Conservation (phyloP, 1,140 invertebrate genomes). For the Anthonomus grandis region DNA sequence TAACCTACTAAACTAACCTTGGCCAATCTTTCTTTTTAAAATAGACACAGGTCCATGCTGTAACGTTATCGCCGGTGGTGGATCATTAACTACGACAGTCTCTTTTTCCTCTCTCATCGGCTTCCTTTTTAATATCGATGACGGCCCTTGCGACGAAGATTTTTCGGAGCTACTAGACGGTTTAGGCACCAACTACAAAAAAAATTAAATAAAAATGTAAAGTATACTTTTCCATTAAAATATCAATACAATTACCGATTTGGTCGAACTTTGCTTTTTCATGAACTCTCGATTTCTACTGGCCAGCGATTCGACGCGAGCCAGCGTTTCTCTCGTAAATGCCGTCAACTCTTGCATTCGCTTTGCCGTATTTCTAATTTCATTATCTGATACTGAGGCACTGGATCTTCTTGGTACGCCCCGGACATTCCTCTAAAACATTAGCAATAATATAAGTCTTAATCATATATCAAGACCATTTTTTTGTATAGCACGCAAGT, state of each 20-base stretch:
- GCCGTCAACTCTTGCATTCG: conserved; percentile 63
- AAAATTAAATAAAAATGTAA: not conserved
- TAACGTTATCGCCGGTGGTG: conserved; percentile 6
- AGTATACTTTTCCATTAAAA: not conserved
- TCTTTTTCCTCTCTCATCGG: conserved; percentile 46
- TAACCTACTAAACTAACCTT: conserved; percentile 61
- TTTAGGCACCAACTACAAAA: not conserved
- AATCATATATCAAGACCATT: not conserved
- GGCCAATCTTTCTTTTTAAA: conserved; percentile 69
- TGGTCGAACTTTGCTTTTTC: conserved; percentile 2
- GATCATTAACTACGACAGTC: conserved; percentile 24
- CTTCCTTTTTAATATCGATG: conserved; percentile 43
- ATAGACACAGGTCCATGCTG: conserved; percentile 62
- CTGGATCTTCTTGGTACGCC: not conserved
- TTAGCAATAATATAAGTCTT: too few relatives aligned
- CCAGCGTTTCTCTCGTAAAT: conserved; percentile 64
- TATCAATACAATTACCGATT: conserved; percentile 1
- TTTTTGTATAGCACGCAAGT: too few relatives aligned
- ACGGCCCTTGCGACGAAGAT: too few relatives aligned
- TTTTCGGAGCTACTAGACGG: not conserved
- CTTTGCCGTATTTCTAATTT: conserved; percentile 55
- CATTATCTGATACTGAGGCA: conserved; percentile 29
- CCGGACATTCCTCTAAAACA: not conserved
- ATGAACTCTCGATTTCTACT: conserved; percentile 47
- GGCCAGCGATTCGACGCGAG: conserved; percentile 61